Conservation (phyloP, 2,797 vertebrate genomes). For the Hemitrygon akajei region DNA sequence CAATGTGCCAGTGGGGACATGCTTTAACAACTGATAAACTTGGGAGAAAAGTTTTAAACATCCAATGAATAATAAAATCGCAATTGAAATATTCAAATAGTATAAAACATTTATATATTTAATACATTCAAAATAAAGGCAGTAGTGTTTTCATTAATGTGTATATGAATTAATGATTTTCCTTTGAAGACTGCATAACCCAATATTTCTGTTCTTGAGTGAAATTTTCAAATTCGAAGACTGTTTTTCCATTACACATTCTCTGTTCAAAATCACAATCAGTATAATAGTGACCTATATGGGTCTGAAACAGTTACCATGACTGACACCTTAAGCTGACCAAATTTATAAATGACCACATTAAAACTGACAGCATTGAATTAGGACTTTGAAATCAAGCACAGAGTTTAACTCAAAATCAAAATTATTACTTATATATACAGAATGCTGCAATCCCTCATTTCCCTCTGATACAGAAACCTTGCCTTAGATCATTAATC, state of each 20-base stretch:
- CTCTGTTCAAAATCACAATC: background rate
- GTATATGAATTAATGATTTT: too few species aligned
- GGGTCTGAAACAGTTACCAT: background rate
- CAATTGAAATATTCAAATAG: background rate
- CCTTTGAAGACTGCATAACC: background rate
- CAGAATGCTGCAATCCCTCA: too few species aligned
- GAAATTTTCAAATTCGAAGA: too few species aligned
- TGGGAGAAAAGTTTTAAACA: background rate
- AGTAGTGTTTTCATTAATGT: too few species aligned
- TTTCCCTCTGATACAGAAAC: too few species aligned
- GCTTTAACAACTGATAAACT: background rate
- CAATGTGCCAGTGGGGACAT: background rate
- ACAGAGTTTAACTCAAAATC: background rate
- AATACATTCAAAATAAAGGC: background rate
- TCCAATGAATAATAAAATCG: background rate
- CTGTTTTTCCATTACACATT: too few species aligned
- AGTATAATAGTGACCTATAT: slow-evolving; percentile 3
- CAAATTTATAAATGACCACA: background rate
- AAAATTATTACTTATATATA: background rate
- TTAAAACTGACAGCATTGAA: background rate
- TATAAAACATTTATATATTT: background rate
- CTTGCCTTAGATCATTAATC: too few species aligned
- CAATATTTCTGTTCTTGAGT: too few species aligned
- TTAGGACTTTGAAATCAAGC: background rate
- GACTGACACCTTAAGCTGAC: background rate